Conservation (phyloP, 2,888 invertebrate species). For the Stenolophus ochropezus region DNA sequence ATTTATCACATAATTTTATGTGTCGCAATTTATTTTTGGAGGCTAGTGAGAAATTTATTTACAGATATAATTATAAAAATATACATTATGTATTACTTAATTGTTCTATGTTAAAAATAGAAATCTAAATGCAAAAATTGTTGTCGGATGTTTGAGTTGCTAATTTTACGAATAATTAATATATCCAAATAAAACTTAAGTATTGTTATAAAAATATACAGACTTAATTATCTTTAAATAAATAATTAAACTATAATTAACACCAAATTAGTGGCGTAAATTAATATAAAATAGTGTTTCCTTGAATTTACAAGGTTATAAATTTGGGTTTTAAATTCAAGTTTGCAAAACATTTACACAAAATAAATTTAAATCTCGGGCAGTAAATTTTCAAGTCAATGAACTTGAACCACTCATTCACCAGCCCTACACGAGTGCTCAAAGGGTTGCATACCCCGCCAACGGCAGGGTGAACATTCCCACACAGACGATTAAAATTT, state of each 20-base stretch:
- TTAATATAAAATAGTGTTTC: conserved; percentile 4
- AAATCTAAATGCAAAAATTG: not conserved
- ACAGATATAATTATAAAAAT: not conserved
- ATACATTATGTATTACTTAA: conserved; percentile 1
- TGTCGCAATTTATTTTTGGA: conserved; percentile 32
- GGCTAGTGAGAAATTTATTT: not conserved
- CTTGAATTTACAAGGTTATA: conserved; percentile 18
- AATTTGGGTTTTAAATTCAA: not conserved
- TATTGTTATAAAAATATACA: not conserved
- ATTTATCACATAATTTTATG: conserved; percentile 1
- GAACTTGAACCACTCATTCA: conserved; percentile 6
- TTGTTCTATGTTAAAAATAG: not conserved
- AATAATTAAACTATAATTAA: not conserved
- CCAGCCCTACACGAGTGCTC: conserved; percentile 20
- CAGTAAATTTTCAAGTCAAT: conserved; percentile 18
- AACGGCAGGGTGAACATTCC: conserved; percentile 29
- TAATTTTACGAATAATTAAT: not conserved
- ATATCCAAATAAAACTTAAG: not conserved
- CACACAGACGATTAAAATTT: conserved; percentile 45
- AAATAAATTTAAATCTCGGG: conserved; percentile 8
- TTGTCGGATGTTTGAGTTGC: not conserved
- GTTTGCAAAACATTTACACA: not conserved
- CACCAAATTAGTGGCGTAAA: not conserved
- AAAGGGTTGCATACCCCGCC: conserved; percentile 47
- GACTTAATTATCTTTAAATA: not conserved